These are phyloP conservation scores for Pollenia angustigena DNA, from an alignment of 2,888 invertebrate genomes.

Conservation along the genomic window DNA sequence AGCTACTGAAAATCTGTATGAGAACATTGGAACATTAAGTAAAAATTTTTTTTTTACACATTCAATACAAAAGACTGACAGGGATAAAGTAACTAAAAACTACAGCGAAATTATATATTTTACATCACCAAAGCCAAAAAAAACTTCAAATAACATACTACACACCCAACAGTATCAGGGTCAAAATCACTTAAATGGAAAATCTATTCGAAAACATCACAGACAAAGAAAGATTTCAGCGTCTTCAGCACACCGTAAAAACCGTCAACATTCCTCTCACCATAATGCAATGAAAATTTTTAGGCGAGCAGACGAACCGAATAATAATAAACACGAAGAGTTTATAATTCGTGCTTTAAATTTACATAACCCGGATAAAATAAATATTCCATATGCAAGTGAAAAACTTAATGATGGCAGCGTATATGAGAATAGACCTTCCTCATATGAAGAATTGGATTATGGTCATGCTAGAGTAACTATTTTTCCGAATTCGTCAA, in stretches of 20 bases:
- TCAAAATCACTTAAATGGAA: constrained; percentile 57
- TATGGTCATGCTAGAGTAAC: constrained; percentile 63
- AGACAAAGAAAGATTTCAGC: constrained; percentile 75
- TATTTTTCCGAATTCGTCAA: constrained; percentile 70
- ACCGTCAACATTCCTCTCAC: constrained; percentile 66
- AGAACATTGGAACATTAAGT: constrained; percentile 33
- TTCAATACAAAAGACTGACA: constrained; percentile 41
- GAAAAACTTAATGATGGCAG: constrained; percentile 16
- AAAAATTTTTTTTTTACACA: constrained; percentile 26
- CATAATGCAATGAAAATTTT: constrained; percentile 7
- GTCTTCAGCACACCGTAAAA: constrained; percentile 72
- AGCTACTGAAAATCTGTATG: neutral
- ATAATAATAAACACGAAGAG: constrained; percentile 9
- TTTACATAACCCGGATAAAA: constrained; percentile 47
- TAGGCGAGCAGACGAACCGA: constrained; percentile 42
- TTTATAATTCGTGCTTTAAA: constrained; percentile 14
- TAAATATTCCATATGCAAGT: constrained; percentile 17
- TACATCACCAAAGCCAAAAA: constrained; percentile 5
- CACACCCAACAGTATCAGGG: constrained; percentile 60
- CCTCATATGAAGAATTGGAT: constrained; percentile 72
- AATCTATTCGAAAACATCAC: constrained; percentile 76
- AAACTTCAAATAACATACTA: constrained; percentile 50
- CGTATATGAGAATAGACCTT: constrained; percentile 55
- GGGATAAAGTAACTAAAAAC: neutral
- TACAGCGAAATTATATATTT: neutral